Evolutionary conservation across 2,797 vertebrate species (phyloP), one percentile per base, ranked within the genome.

Genomic region (Florisuga fusca): DNA sequence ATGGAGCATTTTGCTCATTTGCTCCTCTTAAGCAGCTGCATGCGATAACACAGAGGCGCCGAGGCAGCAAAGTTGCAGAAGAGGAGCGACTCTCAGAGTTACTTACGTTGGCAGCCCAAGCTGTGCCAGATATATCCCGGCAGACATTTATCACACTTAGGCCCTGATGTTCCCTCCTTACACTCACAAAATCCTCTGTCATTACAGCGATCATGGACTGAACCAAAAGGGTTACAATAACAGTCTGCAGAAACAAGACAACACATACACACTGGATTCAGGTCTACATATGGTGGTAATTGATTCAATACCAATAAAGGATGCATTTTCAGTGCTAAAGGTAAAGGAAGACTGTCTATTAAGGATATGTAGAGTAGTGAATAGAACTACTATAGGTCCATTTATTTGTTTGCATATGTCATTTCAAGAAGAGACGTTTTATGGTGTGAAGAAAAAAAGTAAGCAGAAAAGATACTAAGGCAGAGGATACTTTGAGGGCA

Each of bases 171-270:
- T 98, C 99, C 99, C 98, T 99, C 98, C 98, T 99, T 99, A 99
- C 99, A 99, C 98, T 99, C 98, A 99, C 99, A 99, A 98, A 98
- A 98, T 99, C 99, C 99, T 98, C 99, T 99, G 98, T 98, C 99
- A 99, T 99, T 99, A 99, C 99, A 99, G 98, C 98, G 99, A 98
- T 98, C 99, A 98, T 97, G 99, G 98, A 99, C 98, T 98, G 99
- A 99, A 98, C 99, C 99, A 98, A 98, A 98, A 98, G 98, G 98
- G 98, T 99, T 99, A 99, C 99, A 99, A 98, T 99, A 99, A 99
- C 99, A 99, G 97, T 99, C 99, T 99, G 99, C 96, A 99, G 98
- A 99, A 98, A 99, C 98, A 99, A 99, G 98, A 99, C 98, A 99
- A 99, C 97, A 99, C 97, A 99, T 92, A 96, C 94, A 97, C 97